Conservation (phyloP, 2,113 vertebrate genomes). For the Actenoides lindsayi region DNA sequence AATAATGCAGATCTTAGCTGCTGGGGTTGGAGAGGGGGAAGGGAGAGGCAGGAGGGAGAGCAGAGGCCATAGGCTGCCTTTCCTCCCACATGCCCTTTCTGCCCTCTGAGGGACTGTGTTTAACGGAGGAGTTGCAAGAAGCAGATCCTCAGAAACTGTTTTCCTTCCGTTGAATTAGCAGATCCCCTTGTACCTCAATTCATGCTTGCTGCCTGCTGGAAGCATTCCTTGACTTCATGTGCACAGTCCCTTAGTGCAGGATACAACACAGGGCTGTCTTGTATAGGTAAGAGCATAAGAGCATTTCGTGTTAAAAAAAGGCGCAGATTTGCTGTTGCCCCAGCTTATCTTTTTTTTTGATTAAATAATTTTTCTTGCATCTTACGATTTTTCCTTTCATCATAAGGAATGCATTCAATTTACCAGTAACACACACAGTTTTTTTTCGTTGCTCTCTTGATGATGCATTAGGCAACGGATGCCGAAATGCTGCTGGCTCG, state of each 20-base stretch:
- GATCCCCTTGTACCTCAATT: neutral
- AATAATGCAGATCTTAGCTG: constrained; percentile 10
- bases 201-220: neutral
- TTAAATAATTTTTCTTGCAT: neutral
- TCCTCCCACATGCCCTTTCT: neutral
- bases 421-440: neutral
- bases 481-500: neutral
- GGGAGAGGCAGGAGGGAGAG: neutral
- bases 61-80: neutral
- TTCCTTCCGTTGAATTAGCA: neutral
- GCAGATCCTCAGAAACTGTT: neutral
- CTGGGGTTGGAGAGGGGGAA: neutral
- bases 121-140: neutral
- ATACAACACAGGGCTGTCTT: neutral
- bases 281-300: neutral
- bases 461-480: neutral
- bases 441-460: constrained; percentile 6
- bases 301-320: neutral
- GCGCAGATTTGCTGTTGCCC: neutral
- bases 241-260: neutral
- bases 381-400: neutral
- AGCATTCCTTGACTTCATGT: neutral
- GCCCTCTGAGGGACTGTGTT: rapidly evolving
- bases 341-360: neutral
- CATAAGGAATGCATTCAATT: neutral